phyloP scores from a whole-genome alignment of 2,113 vertebrate species.

The Crotalus horridus region DNA sequence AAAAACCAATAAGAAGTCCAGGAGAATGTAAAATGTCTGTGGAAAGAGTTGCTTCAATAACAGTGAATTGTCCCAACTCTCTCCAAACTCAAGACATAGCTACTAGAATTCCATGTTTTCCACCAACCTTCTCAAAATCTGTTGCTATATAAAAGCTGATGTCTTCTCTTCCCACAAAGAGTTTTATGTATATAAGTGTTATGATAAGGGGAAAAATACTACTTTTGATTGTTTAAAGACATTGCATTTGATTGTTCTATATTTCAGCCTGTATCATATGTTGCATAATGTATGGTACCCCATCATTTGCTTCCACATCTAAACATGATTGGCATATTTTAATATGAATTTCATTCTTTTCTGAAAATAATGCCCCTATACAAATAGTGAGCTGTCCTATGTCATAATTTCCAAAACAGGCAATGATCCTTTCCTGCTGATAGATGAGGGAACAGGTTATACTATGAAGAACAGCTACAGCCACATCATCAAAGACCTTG shows the following conservation, averaged over 20 bases:
- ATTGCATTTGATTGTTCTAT: neutral
- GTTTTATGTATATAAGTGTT: neutral
- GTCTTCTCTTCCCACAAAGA: neutral
- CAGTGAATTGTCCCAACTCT: neutral
- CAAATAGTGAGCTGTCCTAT: neutral
- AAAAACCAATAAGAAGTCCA: neutral
- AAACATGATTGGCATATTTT: neutral
- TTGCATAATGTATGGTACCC: neutral
- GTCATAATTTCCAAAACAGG: neutral
- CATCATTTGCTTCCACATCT: neutral
- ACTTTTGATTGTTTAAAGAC: neutral
- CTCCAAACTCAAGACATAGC: neutral
- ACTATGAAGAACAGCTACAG: neutral
- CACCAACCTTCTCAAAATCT: neutral
- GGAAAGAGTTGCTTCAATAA: neutral
- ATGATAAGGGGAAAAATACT: neutral
- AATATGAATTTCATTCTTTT: neutral
- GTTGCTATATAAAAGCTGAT: neutral
- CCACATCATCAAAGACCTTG: neutral
- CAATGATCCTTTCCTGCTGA: neutral
- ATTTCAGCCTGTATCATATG: neutral
- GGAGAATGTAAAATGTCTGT: neutral
- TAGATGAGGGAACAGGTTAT: neutral
- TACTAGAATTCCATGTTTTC: neutral
- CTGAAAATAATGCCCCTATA: neutral